A percentile compares a stretch with the other conserved stretches of the same genome.
Evolutionary conservation across 2,888 invertebrate species (phyloP).

Genomic region (Acrobasis repandana): DNA sequence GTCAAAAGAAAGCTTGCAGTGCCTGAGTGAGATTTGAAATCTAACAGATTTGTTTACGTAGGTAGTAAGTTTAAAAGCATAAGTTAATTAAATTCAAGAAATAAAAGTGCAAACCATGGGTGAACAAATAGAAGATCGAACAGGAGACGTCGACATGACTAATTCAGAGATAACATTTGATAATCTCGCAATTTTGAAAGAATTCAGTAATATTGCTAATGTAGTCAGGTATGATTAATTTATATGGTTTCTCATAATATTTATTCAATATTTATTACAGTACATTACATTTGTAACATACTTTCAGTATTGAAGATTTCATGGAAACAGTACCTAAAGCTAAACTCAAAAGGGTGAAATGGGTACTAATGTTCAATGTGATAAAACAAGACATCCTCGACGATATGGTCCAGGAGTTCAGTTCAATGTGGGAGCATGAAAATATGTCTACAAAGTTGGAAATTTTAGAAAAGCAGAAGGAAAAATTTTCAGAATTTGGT

Average conservation of each 20-base stretch:
- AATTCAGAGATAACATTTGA: slow-evolving; percentile 61
- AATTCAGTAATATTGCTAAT: slow-evolving; percentile 70
- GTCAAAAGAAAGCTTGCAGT: too few species aligned
- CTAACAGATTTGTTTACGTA: slow-evolving; percentile 5
- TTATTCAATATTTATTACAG: too few species aligned
- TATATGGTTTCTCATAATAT: neutral
- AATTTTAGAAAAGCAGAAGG: slow-evolving; percentile 65
- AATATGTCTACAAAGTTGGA: slow-evolving; percentile 68
- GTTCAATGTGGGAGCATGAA: slow-evolving; percentile 74
- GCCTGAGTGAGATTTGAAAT: slow-evolving; percentile 1
- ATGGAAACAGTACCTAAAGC: slow-evolving; percentile 69
- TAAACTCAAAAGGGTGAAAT: slow-evolving; percentile 67
- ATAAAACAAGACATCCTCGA: slow-evolving; percentile 68
- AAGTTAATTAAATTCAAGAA: neutral
- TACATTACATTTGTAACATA: neutral
- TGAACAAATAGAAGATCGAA: slow-evolving; percentile 49
- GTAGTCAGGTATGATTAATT: slow-evolving; percentile 56
- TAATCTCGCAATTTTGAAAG: slow-evolving; percentile 69
- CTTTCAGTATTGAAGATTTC: slow-evolving; percentile 72
- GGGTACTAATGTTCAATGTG: slow-evolving; percentile 72
- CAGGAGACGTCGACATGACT: slow-evolving; percentile 52
- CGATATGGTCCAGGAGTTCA: slow-evolving; percentile 70
- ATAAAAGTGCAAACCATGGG: slow-evolving; percentile 42
- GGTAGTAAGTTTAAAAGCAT: neutral
- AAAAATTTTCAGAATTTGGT: slow-evolving; percentile 60